phyloP scores from a whole-genome alignment of 2,113 vertebrate genomes.

The Seriola aureovittata region DNA sequence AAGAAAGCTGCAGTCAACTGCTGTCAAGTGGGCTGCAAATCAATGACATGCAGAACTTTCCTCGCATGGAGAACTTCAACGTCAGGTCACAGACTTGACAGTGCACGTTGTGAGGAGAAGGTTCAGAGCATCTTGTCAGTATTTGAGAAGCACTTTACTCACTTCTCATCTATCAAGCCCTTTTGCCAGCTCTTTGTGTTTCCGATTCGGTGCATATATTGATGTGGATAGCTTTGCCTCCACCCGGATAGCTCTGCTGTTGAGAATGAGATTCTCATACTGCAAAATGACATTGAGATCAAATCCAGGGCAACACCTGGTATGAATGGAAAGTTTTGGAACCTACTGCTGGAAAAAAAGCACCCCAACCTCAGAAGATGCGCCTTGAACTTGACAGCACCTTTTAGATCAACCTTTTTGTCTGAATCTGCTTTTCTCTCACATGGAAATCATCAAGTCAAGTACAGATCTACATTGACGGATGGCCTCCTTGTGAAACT shows the following conservation, averaged over 20 bases:
- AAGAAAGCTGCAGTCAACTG: not conserved
- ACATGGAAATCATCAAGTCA: not conserved
- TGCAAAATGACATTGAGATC: not conserved
- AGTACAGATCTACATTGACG: not conserved
- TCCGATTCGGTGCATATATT: not conserved
- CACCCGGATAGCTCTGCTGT: not conserved
- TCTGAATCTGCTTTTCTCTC: not conserved
- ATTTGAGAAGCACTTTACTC: conserved; percentile 19
- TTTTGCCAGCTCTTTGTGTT: conserved; percentile 23
- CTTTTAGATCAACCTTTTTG: conserved; percentile 19
- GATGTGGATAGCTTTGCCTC: not conserved
- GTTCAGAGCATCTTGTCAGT: not conserved
- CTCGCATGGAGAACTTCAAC: not conserved
- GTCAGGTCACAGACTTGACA: not conserved
- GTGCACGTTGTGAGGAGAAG: not conserved
- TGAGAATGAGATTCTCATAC: not conserved
- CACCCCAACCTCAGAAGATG: conserved; percentile 12
- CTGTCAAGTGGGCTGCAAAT: not conserved
- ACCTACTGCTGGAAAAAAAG: not conserved
- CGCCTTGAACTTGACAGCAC: conserved; percentile 2
- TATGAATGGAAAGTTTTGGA: not conserved
- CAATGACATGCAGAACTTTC: not conserved
- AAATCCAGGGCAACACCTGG: conserved; percentile 1
- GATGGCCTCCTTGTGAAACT: not conserved
- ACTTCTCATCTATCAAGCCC: conserved; percentile 7